phyloP scores from a whole-genome alignment of 2,113 vertebrate genomes.

The Eulacestoma nigropectus region DNA sequence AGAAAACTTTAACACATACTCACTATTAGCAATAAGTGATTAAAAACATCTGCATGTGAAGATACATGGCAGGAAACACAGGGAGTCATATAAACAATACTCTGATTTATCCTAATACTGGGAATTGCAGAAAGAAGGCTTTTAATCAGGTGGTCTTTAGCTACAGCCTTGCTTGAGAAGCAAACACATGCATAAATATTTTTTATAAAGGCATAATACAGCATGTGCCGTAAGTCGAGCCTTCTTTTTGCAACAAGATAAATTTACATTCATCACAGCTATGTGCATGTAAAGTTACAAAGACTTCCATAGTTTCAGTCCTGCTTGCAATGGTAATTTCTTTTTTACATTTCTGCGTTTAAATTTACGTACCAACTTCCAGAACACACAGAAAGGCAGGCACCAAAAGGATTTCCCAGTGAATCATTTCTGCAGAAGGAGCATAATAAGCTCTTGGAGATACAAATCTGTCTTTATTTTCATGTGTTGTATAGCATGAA shows the following conservation, averaged over 20 bases:
- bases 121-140: neutral
- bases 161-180: neutral
- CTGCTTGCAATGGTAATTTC: neutral
- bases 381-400: neutral
- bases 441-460: neutral
- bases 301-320: neutral
- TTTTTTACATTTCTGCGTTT: neutral
- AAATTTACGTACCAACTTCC: neutral
- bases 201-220: neutral
- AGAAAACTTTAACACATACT: neutral
- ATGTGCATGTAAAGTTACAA: neutral
- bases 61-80: neutral
- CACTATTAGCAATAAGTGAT: neutral
- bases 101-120: neutral
- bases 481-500: neutral
- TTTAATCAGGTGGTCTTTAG: neutral
- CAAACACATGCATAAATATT: neutral
- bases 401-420: neutral
- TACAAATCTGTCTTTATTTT: neutral
- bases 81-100: neutral
- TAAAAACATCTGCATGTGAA: conserved; percentile 15
- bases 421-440: neutral
- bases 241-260: neutral
- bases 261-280: neutral
- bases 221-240: neutral